Conservation (phyloP, 1,140 invertebrate species). For the Palaemon carinicauda region DNA sequence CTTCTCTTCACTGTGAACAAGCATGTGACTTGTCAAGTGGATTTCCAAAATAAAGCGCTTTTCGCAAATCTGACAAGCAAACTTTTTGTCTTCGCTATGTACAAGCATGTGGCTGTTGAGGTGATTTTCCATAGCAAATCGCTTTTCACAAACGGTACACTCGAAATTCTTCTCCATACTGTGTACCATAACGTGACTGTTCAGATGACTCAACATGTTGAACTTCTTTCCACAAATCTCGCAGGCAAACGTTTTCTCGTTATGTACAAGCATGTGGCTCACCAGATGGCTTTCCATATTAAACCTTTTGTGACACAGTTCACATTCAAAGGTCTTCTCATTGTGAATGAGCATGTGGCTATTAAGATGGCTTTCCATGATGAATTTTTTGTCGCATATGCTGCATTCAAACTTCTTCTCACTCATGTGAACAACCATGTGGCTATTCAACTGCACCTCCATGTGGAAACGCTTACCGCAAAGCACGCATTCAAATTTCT, state of each 20-base stretch:
- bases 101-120: constrained; percentile 51
- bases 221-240: constrained; percentile 83
- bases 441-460: constrained; percentile 73
- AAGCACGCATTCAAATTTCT: constrained; percentile 79
- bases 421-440: constrained; percentile 51
- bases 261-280: constrained; percentile 86
- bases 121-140: constrained; percentile 43
- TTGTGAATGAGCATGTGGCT: constrained; percentile 46
- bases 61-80: constrained; percentile 60
- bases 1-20: constrained; percentile 28
- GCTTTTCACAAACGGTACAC: constrained; percentile 44
- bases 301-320: constrained; percentile 87
- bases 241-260: constrained; percentile 74
- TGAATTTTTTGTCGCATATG: constrained; percentile 36
- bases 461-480: constrained; percentile 89
- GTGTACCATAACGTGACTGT: constrained; percentile 62
- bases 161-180: constrained; percentile 62
- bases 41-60: constrained; percentile 38
- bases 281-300: constrained; percentile 92
- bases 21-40: constrained; percentile 39
- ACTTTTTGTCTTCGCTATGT: constrained; percentile 62
- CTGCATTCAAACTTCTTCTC: constrained; percentile 33
- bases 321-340: constrained; percentile 78
- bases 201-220: constrained; percentile 78
- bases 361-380: constrained; percentile 36